These are phyloP conservation scores for Syngnathus floridae DNA, from an alignment of 2,113 vertebrate genomes.

Conservation along the genomic window DNA sequence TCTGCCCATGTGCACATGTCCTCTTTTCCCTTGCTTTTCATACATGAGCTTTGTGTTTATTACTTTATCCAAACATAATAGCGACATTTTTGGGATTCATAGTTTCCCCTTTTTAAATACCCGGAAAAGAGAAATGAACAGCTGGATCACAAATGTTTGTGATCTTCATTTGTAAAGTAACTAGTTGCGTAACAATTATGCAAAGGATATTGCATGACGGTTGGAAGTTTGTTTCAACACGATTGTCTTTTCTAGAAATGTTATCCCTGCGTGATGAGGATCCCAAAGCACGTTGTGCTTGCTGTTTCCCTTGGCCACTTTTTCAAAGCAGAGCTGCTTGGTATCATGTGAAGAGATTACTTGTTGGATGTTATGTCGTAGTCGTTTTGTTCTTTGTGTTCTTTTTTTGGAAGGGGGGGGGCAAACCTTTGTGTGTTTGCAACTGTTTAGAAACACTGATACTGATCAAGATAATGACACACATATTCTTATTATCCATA, in stretches of 20 bases:
- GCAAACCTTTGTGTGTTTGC: neutral
- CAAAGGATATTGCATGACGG: slow-evolving; percentile 10
- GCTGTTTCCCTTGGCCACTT: slow-evolving; percentile 15
- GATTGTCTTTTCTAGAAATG: slow-evolving; percentile 13
- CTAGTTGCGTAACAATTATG: neutral
- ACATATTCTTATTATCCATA: slow-evolving; percentile 11
- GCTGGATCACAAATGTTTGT: neutral
- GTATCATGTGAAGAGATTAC: slow-evolving; percentile 12
- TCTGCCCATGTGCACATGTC: neutral
- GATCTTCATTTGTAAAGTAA: slow-evolving; percentile 1
- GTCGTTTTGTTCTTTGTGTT: neutral
- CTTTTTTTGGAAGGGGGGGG: too few relatives aligned
- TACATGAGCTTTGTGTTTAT: neutral
- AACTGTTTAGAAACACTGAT: neutral
- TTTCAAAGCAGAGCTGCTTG: neutral
- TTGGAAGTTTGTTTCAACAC: slow-evolving; percentile 26
- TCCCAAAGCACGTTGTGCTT: neutral
- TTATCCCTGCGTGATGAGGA: slow-evolving; percentile 7
- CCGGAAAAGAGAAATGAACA: neutral
- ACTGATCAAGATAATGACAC: neutral
- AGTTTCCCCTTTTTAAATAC: neutral
- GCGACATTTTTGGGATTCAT: neutral
- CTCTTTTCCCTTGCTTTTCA: neutral
- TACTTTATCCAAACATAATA: neutral
- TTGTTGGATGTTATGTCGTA: slow-evolving; percentile 22